These are phyloP conservation scores for Andrena haemorrhoa DNA, from an alignment of 2,888 invertebrate species.

Conservation along the genomic window DNA sequence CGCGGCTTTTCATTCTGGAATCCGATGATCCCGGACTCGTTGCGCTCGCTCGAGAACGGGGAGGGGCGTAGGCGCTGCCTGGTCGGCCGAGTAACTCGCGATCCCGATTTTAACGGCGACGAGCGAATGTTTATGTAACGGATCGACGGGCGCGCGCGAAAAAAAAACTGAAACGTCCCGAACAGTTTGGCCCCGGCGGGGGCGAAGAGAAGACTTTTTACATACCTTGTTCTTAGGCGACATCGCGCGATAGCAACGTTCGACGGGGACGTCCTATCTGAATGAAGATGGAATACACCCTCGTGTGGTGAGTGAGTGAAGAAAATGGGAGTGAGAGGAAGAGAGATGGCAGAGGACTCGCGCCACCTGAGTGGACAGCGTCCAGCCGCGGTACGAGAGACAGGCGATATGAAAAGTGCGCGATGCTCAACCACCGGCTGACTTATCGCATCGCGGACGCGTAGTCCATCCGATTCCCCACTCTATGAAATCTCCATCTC, in stretches of 20 bases:
- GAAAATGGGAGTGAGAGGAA: slow-evolving; percentile 36
- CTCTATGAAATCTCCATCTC: slow-evolving; percentile 65
- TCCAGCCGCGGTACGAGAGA: slow-evolving; percentile 72
- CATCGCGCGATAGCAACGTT: slow-evolving; percentile 62
- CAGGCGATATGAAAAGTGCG: slow-evolving; percentile 79
- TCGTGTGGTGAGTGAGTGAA: slow-evolving; percentile 44
- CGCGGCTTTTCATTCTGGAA: slow-evolving; percentile 9
- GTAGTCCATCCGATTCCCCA: slow-evolving; percentile 75
- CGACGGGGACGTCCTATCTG: slow-evolving; percentile 27
- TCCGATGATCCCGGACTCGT: not conserved
- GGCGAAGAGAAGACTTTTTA: slow-evolving; percentile 23
- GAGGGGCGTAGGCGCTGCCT: not conserved
- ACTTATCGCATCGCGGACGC: slow-evolving; percentile 78
- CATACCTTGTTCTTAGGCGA: slow-evolving; percentile 79
- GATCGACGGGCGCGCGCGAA: not conserved
- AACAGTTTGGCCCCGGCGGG: not conserved
- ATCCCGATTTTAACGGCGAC: not conserved
- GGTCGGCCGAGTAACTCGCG: not conserved
- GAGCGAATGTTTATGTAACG: not conserved
- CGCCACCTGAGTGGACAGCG: slow-evolving; percentile 71
- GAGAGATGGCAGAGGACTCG: slow-evolving; percentile 46
- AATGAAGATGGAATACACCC: slow-evolving; percentile 60
- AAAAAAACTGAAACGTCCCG: not conserved
- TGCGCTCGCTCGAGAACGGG: too few relatives aligned
- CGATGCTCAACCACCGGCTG: slow-evolving; percentile 74